Conservation (phyloP, 2,888 invertebrate genomes). For the Microplitis manilae region DNA sequence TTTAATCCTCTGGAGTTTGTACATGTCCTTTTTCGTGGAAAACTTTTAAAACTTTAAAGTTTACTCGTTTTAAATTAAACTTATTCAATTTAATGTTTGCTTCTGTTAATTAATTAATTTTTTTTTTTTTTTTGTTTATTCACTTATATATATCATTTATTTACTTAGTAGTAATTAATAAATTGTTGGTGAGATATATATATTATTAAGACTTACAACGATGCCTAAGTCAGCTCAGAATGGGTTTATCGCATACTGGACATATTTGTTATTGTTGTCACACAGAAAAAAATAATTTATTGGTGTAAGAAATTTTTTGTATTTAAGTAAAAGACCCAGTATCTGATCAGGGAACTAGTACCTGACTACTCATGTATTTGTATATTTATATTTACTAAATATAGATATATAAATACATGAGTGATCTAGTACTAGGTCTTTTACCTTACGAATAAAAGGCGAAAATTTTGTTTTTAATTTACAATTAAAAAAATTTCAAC, state of each 20-base stretch:
- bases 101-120: background rate
- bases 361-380: no score
- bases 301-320: no score
- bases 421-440: no score
- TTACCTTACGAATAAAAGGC: no score
- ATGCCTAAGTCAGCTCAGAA: slow-evolving; percentile 66
- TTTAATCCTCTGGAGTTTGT: background rate
- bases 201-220: slow-evolving; percentile 47
- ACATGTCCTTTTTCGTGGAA: background rate
- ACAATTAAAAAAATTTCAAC: no score
- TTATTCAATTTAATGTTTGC: slow-evolving; percentile 13
- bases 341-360: no score
- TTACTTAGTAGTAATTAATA: no score
- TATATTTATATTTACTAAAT: no score
- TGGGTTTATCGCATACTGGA: slow-evolving; percentile 70
- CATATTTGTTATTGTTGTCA: slow-evolving; percentile 50
- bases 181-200: no score
- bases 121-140: background rate
- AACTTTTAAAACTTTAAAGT: slow-evolving; percentile 11
- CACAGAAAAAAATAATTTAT: background rate
- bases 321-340: no score
- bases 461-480: no score
- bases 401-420: no score
- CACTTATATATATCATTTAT: slow-evolving; percentile 54
- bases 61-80: background rate